phyloP scores from a whole-genome alignment of 2,888 invertebrate species.

The Nymphalis polychloros region DNA sequence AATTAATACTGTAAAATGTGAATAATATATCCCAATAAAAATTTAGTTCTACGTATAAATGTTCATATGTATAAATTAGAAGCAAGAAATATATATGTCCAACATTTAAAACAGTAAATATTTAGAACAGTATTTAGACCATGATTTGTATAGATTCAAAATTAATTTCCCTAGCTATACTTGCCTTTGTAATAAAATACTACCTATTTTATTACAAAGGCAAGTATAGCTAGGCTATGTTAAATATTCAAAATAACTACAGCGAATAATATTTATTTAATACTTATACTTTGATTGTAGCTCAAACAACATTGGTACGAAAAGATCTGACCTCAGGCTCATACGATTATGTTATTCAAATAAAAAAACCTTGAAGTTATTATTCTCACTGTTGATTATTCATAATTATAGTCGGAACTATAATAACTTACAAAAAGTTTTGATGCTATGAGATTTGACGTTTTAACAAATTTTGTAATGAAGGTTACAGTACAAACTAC shows the following conservation, averaged over 20 bases:
- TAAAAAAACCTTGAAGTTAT: constrained; percentile 19
- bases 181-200: too few species aligned
- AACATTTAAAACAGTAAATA: too few species aligned
- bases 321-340: constrained; percentile 15
- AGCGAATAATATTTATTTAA: background rate
- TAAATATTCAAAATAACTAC: background rate
- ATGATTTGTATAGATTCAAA: too few species aligned
- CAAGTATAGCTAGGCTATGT: too few species aligned
- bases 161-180: too few species aligned
- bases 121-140: too few species aligned
- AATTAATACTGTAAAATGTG: too few species aligned
- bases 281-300: background rate
- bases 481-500: background rate
- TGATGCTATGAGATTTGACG: background rate
- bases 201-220: too few species aligned
- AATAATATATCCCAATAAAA: too few species aligned
- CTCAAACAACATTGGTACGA: constrained; percentile 12
- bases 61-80: too few species aligned
- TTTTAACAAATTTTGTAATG: background rate
- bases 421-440: constrained; percentile 21
- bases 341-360: constrained; percentile 23
- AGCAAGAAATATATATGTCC: too few species aligned
- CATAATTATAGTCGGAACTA: constrained; percentile 18
- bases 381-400: constrained; percentile 24
- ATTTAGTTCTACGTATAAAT: too few species aligned